Evolutionary conservation across 2,113 vertebrate species (phyloP), one percentile per base, ranked within the genome.

Genomic region (Apodemus sylvaticus): DNA sequence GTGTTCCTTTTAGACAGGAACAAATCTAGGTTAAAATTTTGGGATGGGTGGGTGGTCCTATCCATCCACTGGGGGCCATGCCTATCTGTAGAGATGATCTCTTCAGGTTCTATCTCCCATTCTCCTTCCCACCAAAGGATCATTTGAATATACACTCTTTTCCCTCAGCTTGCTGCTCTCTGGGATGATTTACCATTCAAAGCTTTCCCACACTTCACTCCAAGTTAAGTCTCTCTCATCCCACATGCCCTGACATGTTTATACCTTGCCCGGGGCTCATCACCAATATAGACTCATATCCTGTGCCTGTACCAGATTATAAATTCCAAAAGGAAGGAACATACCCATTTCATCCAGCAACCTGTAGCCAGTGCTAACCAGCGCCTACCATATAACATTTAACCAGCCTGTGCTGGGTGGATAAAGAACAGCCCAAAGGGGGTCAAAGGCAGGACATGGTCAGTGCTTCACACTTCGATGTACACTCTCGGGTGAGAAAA

Each of bases 241-340:
- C 2, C 17, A 0, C 39, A 53, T 8, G 10, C 48, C 24, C 48
- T 4, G 36, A 0, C 31, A 29, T 14, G 29, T 51, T 4, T 9
- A 2, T 22, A 12, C 22, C 78, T 45, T 42, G 58, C 31, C 10
- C 16, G 73, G 29, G 34, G 8, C 17, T 31, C 31, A 68, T 36
- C 53, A 36, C 24, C 36, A 31, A 0, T 7, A 3, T 5, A 68
- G 24, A 42, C 53, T 89, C 42, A 6, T 5, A 60, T 22, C 51
- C 73, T 89, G 13, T 29, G 19, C 34, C n/a, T 29, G 12, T 53
- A 77, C 22, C 31, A 8, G 11, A 31, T 0, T 39, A 1, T 51
- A 64, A 64, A 77, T n/a, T 9, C 48, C 64, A 81, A 70, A 76
- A 74, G 29, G 9, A 9, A 85, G 7, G 13, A 64, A 17, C 51